These are phyloP conservation scores for Lasioglossum morio DNA, from an alignment of 2,888 invertebrate species.

Conservation along the genomic window DNA sequence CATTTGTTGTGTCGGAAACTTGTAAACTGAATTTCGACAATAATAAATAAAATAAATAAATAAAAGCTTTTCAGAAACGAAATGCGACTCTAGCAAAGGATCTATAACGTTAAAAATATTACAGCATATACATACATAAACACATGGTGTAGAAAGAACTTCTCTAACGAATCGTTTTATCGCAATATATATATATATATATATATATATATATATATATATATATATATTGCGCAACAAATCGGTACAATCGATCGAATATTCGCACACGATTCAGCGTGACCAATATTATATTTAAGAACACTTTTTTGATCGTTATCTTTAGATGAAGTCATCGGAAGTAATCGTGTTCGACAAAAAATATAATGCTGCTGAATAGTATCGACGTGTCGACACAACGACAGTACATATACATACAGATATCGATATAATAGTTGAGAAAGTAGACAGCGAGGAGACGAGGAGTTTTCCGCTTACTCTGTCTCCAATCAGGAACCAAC, in stretches of 20 bases:
- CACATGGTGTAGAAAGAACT: neutral
- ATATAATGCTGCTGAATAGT: conserved; percentile 5
- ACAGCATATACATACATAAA: conserved; percentile 15
- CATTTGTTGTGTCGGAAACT: neutral
- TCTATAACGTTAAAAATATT: neutral
- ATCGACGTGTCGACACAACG: conserved; percentile 4
- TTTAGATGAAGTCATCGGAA: neutral
- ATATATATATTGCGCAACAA: no score
- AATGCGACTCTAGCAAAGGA: neutral
- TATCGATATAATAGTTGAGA: conserved; percentile 1
- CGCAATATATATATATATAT: neutral
- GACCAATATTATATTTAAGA: neutral
- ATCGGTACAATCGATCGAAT: neutral
- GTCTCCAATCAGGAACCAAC: conserved; percentile 7
- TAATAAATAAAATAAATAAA: conserved; percentile 9
- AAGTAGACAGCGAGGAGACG: conserved; percentile 3
- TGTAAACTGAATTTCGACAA: conserved; percentile 4
- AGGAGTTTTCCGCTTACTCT: conserved; percentile 4
- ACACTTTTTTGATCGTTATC: neutral
- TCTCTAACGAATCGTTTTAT: neutral
- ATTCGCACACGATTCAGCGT: neutral
- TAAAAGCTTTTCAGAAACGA: conserved; percentile 5
- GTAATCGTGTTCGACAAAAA: conserved; percentile 13
- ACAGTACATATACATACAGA: neutral
- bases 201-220: no score